Conservation (phyloP, 2,797 vertebrate species). For the Darevskia mixta region DNA sequence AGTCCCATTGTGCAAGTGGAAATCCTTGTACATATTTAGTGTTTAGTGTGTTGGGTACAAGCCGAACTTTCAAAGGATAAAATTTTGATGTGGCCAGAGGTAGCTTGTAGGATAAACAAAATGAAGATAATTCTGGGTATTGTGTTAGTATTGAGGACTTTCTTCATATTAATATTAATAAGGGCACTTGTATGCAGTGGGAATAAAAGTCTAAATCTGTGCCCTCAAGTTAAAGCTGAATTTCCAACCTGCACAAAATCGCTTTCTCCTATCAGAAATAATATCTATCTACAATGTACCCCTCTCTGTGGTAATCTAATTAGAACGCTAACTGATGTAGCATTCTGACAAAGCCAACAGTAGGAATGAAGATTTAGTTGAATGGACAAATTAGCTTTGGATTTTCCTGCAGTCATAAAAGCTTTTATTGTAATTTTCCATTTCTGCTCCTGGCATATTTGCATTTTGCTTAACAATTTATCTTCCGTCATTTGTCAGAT, state of each 20-base stretch:
- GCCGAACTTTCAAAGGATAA: background rate
- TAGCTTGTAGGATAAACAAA: background rate
- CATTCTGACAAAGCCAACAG: conserved; percentile 60
- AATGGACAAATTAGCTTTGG: conserved; percentile 78
- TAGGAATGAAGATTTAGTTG: conserved; percentile 68
- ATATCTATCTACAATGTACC: conserved; percentile 14
- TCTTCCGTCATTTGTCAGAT: conserved; percentile 75
- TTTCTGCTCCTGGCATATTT: conserved; percentile 79
- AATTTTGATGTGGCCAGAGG: background rate
- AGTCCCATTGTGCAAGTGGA: no score
- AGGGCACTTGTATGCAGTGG: background rate
- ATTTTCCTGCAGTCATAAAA: conserved; percentile 77
- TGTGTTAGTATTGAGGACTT: background rate
- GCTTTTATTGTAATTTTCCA: conserved; percentile 80
- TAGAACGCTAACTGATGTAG: conserved; percentile 67
- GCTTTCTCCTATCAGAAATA: conserved; percentile 36
- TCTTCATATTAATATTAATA: background rate
- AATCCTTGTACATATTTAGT: no score
- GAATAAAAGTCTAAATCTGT: conserved; percentile 30
- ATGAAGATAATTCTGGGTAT: background rate
- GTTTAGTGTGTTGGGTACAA: no score
- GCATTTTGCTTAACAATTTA: conserved; percentile 76
- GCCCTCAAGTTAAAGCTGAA: background rate
- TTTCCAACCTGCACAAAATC: conserved; percentile 41
- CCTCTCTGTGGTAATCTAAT: conserved; percentile 64